A percentile compares a stretch with the other conserved stretches of the same genome.
phyloP scores from a whole-genome alignment of 2,888 invertebrate genomes.

The Euproctis similis region DNA sequence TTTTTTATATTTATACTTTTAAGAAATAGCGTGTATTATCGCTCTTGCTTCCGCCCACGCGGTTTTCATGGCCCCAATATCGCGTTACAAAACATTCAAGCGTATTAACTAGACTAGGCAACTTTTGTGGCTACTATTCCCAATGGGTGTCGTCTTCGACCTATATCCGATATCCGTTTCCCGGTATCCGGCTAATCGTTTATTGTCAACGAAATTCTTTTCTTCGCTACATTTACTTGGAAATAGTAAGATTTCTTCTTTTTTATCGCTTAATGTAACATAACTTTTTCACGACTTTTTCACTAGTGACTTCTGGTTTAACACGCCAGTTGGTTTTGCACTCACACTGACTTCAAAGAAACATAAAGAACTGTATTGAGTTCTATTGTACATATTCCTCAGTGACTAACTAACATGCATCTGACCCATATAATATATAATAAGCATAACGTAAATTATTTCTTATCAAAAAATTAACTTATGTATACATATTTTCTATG shows the following conservation, averaged over 20 bases:
- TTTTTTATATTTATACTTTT: no score
- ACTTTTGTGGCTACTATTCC: conserved; percentile 33
- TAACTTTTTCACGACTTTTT: no score
- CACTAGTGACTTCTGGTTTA: no score
- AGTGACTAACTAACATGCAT: conserved; percentile 1
- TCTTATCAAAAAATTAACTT: conserved; percentile 8
- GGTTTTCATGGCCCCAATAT: conserved; percentile 10
- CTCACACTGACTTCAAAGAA: no score
- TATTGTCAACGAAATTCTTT: conserved; percentile 26
- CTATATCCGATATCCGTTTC: conserved; percentile 27
- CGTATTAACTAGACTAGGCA: conserved; percentile 30
- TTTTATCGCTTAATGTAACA: no score
- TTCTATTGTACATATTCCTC: no score
- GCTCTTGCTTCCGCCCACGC: no score
- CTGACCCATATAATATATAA: conserved; percentile 7
- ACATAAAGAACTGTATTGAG: no score
- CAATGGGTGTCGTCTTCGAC: conserved; percentile 25
- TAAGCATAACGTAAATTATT: conserved; percentile 4
- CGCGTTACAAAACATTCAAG: conserved; percentile 21
- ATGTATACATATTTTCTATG: not conserved
- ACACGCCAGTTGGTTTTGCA: no score
- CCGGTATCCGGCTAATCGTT: conserved; percentile 41
- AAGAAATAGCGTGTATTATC: no score
- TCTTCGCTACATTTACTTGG: no score
- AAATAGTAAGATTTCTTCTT: no score